These are phyloP conservation scores for Standfussiana lucernea DNA, from an alignment of 2,888 invertebrate genomes.

Conservation along the genomic window DNA sequence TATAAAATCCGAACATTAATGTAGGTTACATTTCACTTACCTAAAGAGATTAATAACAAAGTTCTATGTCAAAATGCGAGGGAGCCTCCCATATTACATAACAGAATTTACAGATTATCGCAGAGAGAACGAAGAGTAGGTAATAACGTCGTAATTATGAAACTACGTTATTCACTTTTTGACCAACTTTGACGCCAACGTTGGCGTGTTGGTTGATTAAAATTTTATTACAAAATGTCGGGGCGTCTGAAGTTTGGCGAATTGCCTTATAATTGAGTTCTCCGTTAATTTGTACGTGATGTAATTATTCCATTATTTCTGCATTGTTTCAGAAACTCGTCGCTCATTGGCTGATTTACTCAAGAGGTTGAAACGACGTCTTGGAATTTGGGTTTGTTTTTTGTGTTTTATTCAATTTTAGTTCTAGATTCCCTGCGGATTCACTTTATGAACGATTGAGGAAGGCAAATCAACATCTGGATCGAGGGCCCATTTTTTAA, in stretches of 20 bases:
- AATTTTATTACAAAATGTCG: slow-evolving; percentile 69
- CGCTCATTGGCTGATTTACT: neutral
- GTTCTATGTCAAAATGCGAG: slow-evolving; percentile 20
- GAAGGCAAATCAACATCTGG: neutral
- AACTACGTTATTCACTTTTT: slow-evolving; percentile 50
- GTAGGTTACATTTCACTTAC: slow-evolving; percentile 5
- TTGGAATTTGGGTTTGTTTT: neutral
- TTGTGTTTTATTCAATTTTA: neutral
- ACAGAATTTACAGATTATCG: slow-evolving; percentile 20
- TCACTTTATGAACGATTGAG: neutral
- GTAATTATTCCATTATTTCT: slow-evolving; percentile 49
- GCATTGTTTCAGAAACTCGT: slow-evolving; percentile 24
- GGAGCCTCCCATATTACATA: slow-evolving; percentile 8
- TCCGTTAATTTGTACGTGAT: slow-evolving; percentile 61
- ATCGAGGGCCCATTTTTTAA: too few relatives aligned
- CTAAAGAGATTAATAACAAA: slow-evolving; percentile 3
- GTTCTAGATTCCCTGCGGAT: neutral
- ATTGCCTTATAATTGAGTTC: slow-evolving; percentile 72
- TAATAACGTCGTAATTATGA: slow-evolving; percentile 45
- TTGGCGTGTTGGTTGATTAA: slow-evolving; percentile 65
- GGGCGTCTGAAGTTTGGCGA: slow-evolving; percentile 62
- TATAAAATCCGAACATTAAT: slow-evolving; percentile 9
- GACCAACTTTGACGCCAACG: slow-evolving; percentile 57
- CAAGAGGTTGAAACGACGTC: neutral
- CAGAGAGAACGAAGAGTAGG: slow-evolving; percentile 20